These are phyloP conservation scores for Rhopalosiphum maidis DNA, from an alignment of 1,140 invertebrate genomes.

Conservation along the genomic window DNA sequence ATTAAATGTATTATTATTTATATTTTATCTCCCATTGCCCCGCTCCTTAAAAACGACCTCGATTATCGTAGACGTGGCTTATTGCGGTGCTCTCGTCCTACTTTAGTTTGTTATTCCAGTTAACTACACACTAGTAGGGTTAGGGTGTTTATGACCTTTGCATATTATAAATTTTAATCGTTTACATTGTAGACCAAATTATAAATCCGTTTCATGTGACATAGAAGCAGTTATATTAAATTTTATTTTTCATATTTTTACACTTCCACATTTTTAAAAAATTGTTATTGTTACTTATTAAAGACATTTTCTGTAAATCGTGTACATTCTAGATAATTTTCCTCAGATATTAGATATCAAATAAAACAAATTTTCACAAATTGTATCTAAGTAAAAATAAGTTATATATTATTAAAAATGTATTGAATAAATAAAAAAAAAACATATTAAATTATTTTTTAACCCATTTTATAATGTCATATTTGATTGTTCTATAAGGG, in stretches of 20 bases:
- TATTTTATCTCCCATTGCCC: too few relatives aligned
- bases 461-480: background rate
- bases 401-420: background rate
- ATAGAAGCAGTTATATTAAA: too few relatives aligned
- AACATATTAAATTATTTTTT: background rate
- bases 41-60: background rate
- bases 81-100: background rate
- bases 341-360: background rate
- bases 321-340: background rate
- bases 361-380: background rate
- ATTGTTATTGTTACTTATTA: background rate
- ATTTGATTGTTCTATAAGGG: background rate
- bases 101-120: too few relatives aligned
- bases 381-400: background rate
- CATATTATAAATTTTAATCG: too few relatives aligned
- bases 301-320: background rate
- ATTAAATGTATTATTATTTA: too few relatives aligned
- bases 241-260: background rate
- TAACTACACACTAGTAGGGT: too few relatives aligned
- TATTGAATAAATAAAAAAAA: background rate
- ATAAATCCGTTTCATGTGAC: too few relatives aligned
- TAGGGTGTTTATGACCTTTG: too few relatives aligned
- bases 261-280: background rate
- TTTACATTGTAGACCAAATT: too few relatives aligned
- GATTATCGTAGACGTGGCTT: background rate